A percentile compares a stretch with the other conserved stretches of the same genome.
These are phyloP conservation scores for Pachypanchax playfairii DNA, from an alignment of 2,113 vertebrate genomes.

Conservation along the genomic window DNA sequence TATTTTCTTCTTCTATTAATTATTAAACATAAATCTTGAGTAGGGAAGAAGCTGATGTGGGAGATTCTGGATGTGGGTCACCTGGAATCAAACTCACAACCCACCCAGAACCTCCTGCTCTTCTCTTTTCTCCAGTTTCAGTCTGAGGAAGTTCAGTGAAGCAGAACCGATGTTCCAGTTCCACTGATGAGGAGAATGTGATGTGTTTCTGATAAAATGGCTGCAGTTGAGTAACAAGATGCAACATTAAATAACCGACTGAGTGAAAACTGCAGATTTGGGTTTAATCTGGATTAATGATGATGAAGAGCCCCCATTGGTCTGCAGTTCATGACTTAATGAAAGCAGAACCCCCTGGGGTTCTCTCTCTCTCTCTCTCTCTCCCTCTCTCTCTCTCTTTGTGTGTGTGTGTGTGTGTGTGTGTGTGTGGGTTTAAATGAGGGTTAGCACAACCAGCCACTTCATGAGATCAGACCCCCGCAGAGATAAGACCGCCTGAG, in stretches of 20 bases:
- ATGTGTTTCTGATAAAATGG: not conserved
- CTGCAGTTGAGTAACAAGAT: constrained; percentile 38
- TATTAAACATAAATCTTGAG: constrained; percentile 33
- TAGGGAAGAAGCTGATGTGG: constrained; percentile 3
- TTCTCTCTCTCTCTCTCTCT: not conserved
- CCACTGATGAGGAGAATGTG: too few species aligned
- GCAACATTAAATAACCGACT: constrained; percentile 52
- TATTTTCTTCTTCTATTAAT: constrained; percentile 44
- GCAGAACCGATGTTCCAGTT: not conserved
- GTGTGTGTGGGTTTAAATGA: constrained; percentile 11
- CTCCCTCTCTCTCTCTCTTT: too few species aligned
- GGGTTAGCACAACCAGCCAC: constrained; percentile 36
- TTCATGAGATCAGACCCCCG: constrained; percentile 52
- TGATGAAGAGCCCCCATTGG: constrained; percentile 49
- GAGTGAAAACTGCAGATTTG: constrained; percentile 55
- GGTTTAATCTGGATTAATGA: constrained; percentile 75
- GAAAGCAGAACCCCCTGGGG: constrained; percentile 55
- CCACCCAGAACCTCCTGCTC: too few species aligned
- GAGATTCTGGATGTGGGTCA: constrained; percentile 38
- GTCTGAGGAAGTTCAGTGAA: not conserved
- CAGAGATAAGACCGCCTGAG: constrained; percentile 67
- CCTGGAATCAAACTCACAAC: constrained; percentile 17
- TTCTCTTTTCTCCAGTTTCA: too few species aligned
- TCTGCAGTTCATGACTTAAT: constrained; percentile 61
- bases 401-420: constrained; percentile 24